These are phyloP conservation scores for Alligator sinensis DNA, from an alignment of 2,113 vertebrate genomes.

Conservation along the genomic window DNA sequence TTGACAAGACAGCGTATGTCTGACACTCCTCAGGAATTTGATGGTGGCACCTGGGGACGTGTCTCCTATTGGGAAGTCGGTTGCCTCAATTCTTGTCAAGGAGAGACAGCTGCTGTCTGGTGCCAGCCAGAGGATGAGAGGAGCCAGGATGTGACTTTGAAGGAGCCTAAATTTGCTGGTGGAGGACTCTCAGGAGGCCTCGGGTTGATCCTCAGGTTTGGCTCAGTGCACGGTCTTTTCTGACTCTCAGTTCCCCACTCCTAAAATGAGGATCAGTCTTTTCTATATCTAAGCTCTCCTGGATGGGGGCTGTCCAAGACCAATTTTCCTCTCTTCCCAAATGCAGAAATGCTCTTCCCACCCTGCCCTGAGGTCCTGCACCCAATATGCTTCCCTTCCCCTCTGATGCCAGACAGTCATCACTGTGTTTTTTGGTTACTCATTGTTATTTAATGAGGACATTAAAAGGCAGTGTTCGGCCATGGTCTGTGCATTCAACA, in stretches of 20 bases:
- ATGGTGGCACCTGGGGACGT: background rate
- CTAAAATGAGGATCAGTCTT: background rate
- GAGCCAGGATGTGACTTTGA: background rate
- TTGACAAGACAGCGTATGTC: background rate
- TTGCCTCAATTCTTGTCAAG: background rate
- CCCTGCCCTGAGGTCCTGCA: background rate
- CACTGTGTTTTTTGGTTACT: background rate
- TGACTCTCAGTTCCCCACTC: background rate
- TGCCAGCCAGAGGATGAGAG: background rate
- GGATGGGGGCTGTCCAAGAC: background rate
- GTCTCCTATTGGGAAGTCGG: background rate
- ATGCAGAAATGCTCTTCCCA: background rate
- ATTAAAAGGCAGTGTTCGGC: conserved; percentile 1
- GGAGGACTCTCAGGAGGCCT: background rate
- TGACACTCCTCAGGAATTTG: background rate
- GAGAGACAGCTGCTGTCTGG: background rate
- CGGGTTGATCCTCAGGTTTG: background rate
- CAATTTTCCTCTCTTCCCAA: background rate
- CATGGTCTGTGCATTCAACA: background rate
- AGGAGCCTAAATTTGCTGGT: conserved; percentile 4
- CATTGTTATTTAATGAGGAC: conserved; percentile 43
- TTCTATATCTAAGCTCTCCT: background rate
- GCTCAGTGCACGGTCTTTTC: no score
- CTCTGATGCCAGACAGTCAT: background rate
- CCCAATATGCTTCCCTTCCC: background rate